Conservation (phyloP, 2,113 vertebrate species). For the Hyperoodon ampullatus region DNA sequence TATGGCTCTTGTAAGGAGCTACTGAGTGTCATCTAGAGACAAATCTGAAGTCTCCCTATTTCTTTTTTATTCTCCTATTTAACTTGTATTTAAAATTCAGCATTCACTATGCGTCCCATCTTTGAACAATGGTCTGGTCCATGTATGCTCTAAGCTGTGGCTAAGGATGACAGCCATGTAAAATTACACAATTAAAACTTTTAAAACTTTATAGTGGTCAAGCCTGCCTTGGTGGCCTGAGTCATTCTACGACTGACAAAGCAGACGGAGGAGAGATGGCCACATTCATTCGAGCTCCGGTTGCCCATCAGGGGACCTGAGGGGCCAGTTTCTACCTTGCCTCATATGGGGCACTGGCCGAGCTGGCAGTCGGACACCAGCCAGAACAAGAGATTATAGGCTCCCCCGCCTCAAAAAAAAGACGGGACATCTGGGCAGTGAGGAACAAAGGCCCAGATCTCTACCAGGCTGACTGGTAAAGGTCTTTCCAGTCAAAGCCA, state of each 20-base stretch:
- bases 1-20: not conserved
- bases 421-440: fast-evolving
- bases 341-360: not conserved
- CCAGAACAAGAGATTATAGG: not conserved
- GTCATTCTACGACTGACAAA: not conserved
- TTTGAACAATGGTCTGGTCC: not conserved
- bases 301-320: fast-evolving
- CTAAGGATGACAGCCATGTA: not conserved
- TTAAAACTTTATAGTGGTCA: not conserved
- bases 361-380: not conserved
- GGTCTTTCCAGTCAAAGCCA: not conserved
- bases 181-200: not conserved
- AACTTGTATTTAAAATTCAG: constrained; percentile 44
- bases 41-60: not conserved
- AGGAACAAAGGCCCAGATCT: not conserved
- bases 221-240: not conserved
- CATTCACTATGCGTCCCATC: not conserved
- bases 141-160: not conserved
- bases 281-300: fast-evolving
- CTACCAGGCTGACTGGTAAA: not conserved
- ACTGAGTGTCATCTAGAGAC: not conserved
- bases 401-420: not conserved
- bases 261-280: not conserved
- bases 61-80: constrained; percentile 21
- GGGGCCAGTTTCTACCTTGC: not conserved